Evolutionary conservation across 2,113 vertebrate species (phyloP), one percentile per base, ranked within the genome.

Genomic region (Platichthys flesus): DNA sequence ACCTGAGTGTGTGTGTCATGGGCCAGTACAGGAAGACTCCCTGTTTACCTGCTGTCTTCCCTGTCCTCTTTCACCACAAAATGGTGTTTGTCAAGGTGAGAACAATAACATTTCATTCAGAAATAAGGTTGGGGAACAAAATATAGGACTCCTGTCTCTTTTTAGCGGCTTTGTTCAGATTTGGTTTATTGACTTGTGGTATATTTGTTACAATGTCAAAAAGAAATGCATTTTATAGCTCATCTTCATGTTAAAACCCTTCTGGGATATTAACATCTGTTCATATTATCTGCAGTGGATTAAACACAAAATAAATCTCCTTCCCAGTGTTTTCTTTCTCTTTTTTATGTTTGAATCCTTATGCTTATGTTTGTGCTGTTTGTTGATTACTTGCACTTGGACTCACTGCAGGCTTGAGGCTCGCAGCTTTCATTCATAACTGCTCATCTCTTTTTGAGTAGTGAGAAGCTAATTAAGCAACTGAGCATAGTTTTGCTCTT

Each of bases 21-120:
- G 97, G 97, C 49, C 96, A 97, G 82, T 94, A 93, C 88, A 94
- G 89, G 86, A 98, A 95, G 93, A 97, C 96, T 67, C 89, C 85
- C 10, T 90, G 93, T 68, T 82, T 97, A 74, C 94, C 95, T 74
- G 94, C 96, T 40, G 86, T 75, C 8, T 99, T 98, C 66, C 97
- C 97, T 59, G 83, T 99, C 67, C 67, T 83, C 74, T 96, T 98
- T 90, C 92, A 95, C 75, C 94, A 97, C 87, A 96, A 92, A 84
- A 95, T 99, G 92, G 82, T 93, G n/a, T 97, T 99, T 93, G 94
- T 94, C 85, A 98, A 97, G 96, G 97, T 98, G 82, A 92, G 93
- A 75, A 40, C 69, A 9, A 26, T 20, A 26, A 49, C 0, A 68
- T 1, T 28, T 14, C 28, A 45, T 65, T 59, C 16, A 7, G 18